Percentiles rank a stretch among this genome's conserved stretches.
phyloP scores from a whole-genome alignment of 2,888 invertebrate genomes.

The Odontocolon sp. region DNA sequence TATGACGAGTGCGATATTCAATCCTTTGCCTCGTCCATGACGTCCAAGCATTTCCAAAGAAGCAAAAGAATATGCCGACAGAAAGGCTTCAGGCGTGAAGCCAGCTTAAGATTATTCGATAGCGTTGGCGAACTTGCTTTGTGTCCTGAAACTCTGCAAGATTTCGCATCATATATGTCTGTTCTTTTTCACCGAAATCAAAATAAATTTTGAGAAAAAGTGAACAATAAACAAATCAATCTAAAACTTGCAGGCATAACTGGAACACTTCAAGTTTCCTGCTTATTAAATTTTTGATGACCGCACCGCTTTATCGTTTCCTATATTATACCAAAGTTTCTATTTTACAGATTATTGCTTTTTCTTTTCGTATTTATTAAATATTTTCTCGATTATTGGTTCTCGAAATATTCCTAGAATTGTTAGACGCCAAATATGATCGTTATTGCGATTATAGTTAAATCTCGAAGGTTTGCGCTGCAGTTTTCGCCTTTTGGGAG shows the following conservation, averaged over 20 bases:
- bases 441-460: not conserved
- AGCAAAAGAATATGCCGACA: not conserved
- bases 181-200: not conserved
- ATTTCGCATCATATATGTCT: no score
- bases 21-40: constrained; percentile 16
- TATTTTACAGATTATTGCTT: not conserved
- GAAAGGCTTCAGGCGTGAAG: constrained; percentile 8
- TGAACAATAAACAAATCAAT: not conserved
- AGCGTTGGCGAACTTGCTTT: constrained; percentile 14
- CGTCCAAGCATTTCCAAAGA: not conserved
- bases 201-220: not conserved
- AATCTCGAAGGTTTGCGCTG: not conserved
- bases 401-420: not conserved
- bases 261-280: not conserved
- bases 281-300: constrained; percentile 8
- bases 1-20: constrained; percentile 24
- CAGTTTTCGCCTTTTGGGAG: not conserved
- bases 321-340: not conserved
- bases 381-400: not conserved
- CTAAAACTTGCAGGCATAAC: no score
- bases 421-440: not conserved
- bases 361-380: not conserved
- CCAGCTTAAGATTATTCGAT: constrained; percentile 29
- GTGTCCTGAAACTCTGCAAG: no score
- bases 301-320: no score